Percentiles rank a stretch among this genome's conserved stretches.
These are phyloP conservation scores for Aurelia sp. DNA, from an alignment of 30 jellyfish, hydroid and myxozoan species.

Conservation along the genomic window DNA sequence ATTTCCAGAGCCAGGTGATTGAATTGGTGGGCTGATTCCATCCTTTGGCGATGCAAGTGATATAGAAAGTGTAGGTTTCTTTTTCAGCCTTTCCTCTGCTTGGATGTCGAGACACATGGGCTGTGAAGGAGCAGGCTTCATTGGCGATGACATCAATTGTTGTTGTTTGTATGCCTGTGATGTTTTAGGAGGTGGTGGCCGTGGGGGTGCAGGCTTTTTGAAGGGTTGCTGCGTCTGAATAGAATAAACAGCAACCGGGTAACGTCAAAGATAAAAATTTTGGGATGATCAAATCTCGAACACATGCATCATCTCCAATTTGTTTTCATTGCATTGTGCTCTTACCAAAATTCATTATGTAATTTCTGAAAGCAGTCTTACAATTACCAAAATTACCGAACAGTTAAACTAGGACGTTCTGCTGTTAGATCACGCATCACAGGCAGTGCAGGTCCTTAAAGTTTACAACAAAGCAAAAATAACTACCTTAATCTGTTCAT, in stretches of 20 bases:
- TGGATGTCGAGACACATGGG: constrained; percentile 30
- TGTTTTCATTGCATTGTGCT: no score
- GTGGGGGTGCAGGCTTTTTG: constrained; percentile 85
- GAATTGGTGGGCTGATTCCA: constrained; percentile 49
- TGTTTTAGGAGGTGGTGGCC: constrained; percentile 82
- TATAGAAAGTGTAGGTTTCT: constrained; percentile 35
- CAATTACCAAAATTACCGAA: no score
- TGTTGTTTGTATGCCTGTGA: constrained; percentile 37
- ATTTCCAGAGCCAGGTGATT: constrained; percentile 55
- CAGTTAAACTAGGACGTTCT: no score
- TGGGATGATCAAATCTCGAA: no score
- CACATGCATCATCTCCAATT: no score
- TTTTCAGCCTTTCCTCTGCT: constrained; percentile 57
- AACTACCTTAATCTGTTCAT: constrained; percentile 30
- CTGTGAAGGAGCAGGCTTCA: constrained; percentile 29
- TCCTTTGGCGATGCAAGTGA: constrained; percentile 41
- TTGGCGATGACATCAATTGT: constrained; percentile 42
- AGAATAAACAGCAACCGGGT: background rate
- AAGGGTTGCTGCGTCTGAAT: constrained; percentile 26
- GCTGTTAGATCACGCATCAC: no score
- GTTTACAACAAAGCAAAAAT: no score
- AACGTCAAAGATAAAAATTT: background rate
- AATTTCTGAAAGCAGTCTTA: no score
- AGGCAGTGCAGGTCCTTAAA: no score
- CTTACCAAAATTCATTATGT: no score